A percentile compares a stretch with the other conserved stretches of the same genome.
Conservation (phyloP, 2,888 invertebrate species). For the Andrena hattorfiana region DNA sequence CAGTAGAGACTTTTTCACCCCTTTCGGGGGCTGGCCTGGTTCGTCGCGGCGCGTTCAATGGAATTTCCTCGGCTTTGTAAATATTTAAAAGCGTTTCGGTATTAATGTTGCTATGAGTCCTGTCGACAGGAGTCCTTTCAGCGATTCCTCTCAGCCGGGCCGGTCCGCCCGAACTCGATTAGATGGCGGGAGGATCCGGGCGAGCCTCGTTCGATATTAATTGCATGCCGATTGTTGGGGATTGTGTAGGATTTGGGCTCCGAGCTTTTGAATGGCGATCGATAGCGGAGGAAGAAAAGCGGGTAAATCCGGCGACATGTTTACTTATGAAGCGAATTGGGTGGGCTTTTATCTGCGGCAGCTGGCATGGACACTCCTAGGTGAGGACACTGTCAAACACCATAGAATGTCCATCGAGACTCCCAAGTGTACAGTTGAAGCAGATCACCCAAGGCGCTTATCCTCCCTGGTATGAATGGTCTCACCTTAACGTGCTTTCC, state of each 20-base stretch:
- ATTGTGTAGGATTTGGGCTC: background rate
- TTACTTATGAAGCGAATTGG: background rate
- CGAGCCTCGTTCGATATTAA: conserved; percentile 38
- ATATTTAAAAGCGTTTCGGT: conserved; percentile 36
- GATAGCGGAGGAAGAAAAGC: background rate
- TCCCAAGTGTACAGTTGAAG: too few relatives aligned
- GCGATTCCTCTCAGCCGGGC: background rate
- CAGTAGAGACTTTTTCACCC: background rate
- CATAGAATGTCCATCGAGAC: background rate
- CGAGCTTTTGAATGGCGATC: background rate
- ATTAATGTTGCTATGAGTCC: conserved; percentile 15
- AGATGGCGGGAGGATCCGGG: background rate
- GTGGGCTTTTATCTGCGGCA: background rate
- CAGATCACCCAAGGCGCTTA: too few relatives aligned
- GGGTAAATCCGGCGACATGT: background rate
- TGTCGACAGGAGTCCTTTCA: conserved; percentile 5
- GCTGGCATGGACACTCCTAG: background rate
- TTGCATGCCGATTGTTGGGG: conserved; percentile 20
- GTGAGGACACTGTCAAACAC: background rate
- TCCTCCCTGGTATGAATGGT: too few relatives aligned
- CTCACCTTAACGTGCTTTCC: too few relatives aligned
- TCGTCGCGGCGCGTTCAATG: conserved; percentile 28
- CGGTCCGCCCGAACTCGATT: conserved; percentile 1
- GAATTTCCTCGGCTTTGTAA: conserved; percentile 11
- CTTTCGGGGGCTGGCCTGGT: conserved; percentile 8